Evolutionary conservation across 2,797 vertebrate genomes (phyloP).

Genomic region (Chelon auratus): DNA sequence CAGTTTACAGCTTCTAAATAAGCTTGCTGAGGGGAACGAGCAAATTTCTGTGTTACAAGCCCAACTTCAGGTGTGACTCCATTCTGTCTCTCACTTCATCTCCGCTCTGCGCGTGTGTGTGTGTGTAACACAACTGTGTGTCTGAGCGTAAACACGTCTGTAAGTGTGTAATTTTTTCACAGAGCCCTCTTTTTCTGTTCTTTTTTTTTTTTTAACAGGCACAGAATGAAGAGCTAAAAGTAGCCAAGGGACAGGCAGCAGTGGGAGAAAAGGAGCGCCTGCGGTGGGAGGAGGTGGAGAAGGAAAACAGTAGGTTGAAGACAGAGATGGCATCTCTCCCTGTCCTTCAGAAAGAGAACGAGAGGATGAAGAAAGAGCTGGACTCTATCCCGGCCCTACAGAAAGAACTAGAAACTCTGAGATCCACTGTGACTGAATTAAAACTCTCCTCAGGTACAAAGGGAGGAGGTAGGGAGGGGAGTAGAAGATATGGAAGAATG

Average conservation of each 20-base stretch:
- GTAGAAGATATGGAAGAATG: slow-evolving; percentile 21
- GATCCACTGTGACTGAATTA: slow-evolving; percentile 73
- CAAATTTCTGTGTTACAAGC: slow-evolving; percentile 89
- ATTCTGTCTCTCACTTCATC: slow-evolving; percentile 44
- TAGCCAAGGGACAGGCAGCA: slow-evolving; percentile 74
- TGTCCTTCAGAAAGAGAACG: slow-evolving; percentile 85
- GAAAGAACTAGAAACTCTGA: slow-evolving; percentile 85
- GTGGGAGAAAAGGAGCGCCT: slow-evolving; percentile 77
- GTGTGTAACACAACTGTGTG: background rate
- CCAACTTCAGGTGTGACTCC: slow-evolving; percentile 87
- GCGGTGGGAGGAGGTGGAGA: slow-evolving; percentile 66
- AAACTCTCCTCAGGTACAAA: slow-evolving; percentile 72
- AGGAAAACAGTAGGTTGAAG: slow-evolving; percentile 88
- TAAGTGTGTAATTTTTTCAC: slow-evolving; percentile 29
- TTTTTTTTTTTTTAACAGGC: slow-evolving; percentile 71
- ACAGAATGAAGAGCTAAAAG: slow-evolving; percentile 89
- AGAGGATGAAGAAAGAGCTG: slow-evolving; percentile 84
- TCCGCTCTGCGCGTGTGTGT: slow-evolving; percentile 18
- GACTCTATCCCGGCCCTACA: slow-evolving; percentile 81
- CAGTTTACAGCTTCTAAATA: slow-evolving; percentile 83
- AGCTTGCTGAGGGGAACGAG: slow-evolving; percentile 86
- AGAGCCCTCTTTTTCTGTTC: slow-evolving; percentile 23
- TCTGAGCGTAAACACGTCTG: too few relatives aligned
- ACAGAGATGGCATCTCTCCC: slow-evolving; percentile 80
- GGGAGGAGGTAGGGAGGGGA: slow-evolving; percentile 30